Evolutionary conservation across 2,797 vertebrate species (phyloP).

Genomic region (Malurus splendens): DNA sequence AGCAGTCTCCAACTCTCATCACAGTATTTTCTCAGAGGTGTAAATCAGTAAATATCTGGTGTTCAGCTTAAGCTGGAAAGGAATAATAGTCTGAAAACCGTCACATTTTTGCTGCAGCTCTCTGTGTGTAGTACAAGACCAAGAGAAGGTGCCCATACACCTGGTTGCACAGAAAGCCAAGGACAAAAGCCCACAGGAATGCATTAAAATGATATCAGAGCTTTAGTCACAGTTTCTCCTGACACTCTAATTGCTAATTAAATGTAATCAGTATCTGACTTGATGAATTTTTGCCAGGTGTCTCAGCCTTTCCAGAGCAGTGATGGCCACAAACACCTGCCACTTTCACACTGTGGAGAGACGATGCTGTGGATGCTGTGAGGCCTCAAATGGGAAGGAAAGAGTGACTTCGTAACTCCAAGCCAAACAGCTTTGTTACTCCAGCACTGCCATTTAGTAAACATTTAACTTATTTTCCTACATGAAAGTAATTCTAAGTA

Average conservation of each 20-base stretch:
- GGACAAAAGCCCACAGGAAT: not conserved
- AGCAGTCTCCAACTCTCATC: not conserved
- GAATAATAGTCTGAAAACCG: not conserved
- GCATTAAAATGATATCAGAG: not conserved
- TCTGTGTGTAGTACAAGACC: not conserved
- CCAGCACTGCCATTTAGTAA: not conserved
- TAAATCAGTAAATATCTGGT: not conserved
- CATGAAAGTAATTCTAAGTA: not conserved
- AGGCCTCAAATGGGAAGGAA: rapidly evolving
- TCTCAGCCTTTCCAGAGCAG: conserved; percentile 56
- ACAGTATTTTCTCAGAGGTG: not conserved
- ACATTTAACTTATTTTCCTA: not conserved
- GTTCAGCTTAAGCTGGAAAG: not conserved
- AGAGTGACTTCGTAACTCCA: not conserved
- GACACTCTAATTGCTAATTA: not conserved
- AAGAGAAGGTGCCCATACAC: not conserved
- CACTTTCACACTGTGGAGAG: conserved; percentile 71
- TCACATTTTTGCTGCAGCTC: not conserved
- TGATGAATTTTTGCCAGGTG: not conserved
- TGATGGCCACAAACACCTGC: conserved; percentile 78
- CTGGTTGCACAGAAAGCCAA: not conserved
- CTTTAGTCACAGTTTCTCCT: not conserved
- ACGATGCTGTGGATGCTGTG: conserved; percentile 71
- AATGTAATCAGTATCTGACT: not conserved
- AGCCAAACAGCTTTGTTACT: not conserved